Evolutionary conservation across 2,888 invertebrate species (phyloP).

Genomic region (Synanthedon formicaeformis): DNA sequence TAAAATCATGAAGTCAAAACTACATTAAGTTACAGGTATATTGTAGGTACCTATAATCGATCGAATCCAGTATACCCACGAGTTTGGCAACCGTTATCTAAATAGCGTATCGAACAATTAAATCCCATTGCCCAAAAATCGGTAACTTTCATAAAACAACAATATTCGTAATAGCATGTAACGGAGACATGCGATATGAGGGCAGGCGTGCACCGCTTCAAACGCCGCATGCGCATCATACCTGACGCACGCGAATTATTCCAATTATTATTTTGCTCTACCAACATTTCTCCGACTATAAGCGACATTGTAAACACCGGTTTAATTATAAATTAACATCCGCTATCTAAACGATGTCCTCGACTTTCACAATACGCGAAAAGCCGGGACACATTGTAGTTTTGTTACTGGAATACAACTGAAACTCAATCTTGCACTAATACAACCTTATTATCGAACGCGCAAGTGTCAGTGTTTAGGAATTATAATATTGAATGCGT

Average conservation of each 20-base stretch:
- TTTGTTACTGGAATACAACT: too few species aligned
- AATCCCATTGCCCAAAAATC: conserved; percentile 11
- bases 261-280: neutral
- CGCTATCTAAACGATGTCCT: too few species aligned
- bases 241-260: conserved; percentile 16
- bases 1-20: too few species aligned
- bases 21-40: too few species aligned
- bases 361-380: too few species aligned
- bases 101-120: conserved; percentile 11
- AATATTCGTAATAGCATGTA: conserved; percentile 30
- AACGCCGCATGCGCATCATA: conserved; percentile 18
- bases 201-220: conserved; percentile 10
- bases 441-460: too few species aligned
- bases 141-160: conserved; percentile 41
- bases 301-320: neutral
- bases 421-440: too few species aligned
- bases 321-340: neutral
- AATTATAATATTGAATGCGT: too few species aligned
- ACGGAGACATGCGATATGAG: conserved; percentile 17
- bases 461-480: too few species aligned
- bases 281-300: neutral
- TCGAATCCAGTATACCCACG: neutral
- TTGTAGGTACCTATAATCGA: neutral
- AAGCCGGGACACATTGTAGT: too few species aligned
- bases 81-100: conserved; percentile 16